Evolutionary conservation across 2,113 vertebrate genomes (phyloP), one percentile per base, ranked within the genome.

Genomic region (Condylura cristata): DNA sequence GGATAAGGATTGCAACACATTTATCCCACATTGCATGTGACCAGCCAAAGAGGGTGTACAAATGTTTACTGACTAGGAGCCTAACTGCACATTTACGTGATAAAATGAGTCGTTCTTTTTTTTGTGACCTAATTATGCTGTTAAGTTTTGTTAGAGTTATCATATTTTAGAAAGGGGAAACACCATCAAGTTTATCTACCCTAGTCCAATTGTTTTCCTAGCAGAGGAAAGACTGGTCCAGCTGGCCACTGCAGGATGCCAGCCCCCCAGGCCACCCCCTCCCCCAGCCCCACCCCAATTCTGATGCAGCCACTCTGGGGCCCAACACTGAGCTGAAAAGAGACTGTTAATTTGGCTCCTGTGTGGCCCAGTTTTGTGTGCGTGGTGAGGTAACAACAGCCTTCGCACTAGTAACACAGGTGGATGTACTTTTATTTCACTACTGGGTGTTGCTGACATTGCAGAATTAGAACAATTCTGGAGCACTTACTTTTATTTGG

Each of bases 401-500:
- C 9, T 80, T 22, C 56, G 34, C 46, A 51, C 72, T 76, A 41
- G 56, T 8, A 61, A 44, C 46, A 51, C 14, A 6, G 41, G 34
- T 44, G 66, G n/a, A 32, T 10, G 4, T 37, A 18, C 70, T 81
- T 91, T 46, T 66, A 83, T 65, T 79, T 34, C 10, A 20, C 39
- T 70, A 22, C 10, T 53, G 66, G 76, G 46, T 30, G 53, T 37
- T 65, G 74, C 58, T 24, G 90, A 72, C 30, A 44, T 8, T 63
- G 75, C 48, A 65, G 84, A 86, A 66, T 91, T 71, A 72, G 74
- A 84, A 63, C 61, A 84, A 80, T 63, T 95, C 32, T 48, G 39
- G 22, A 86, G 74, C 28, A 85, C 51, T 96, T 78, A 51, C 91
- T 96, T 90, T 95, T 58, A 68, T 58, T 44, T 89, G 37, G 58